Conservation (phyloP, 2,113 vertebrate species). For the Ailurus styani region DNA sequence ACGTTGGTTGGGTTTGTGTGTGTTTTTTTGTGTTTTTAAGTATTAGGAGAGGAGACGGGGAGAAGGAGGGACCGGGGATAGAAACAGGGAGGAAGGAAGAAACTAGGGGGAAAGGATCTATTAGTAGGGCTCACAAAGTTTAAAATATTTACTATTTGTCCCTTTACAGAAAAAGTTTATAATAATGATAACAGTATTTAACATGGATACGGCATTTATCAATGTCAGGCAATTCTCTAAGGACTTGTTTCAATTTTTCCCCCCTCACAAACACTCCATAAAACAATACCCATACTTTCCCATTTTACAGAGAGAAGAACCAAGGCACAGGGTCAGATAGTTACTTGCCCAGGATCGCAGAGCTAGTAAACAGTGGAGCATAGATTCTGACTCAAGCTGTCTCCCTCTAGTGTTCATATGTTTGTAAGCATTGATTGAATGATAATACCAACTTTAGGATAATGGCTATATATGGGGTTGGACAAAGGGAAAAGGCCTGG, state of each 20-base stretch:
- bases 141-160: not conserved
- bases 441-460: not conserved
- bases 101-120: not conserved
- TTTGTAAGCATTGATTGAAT: not conserved
- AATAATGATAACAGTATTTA: not conserved
- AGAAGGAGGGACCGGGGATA: no score
- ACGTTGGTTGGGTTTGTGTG: not conserved
- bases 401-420: not conserved
- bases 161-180: not conserved
- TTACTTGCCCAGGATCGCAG: not conserved
- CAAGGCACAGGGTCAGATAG: no score
- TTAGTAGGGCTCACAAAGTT: not conserved
- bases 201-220: not conserved
- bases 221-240: not conserved
- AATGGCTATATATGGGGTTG: not conserved
- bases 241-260: not conserved
- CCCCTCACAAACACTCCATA: not conserved
- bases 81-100: not conserved
- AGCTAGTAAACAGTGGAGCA: not conserved
- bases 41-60: not conserved
- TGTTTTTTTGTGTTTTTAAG: not conserved
- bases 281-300: not conserved
- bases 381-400: not conserved
- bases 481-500: not conserved
- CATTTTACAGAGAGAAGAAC: not conserved